Conservation (phyloP, 2,888 invertebrate genomes). For the Gymnoscelis rufifasciata region DNA sequence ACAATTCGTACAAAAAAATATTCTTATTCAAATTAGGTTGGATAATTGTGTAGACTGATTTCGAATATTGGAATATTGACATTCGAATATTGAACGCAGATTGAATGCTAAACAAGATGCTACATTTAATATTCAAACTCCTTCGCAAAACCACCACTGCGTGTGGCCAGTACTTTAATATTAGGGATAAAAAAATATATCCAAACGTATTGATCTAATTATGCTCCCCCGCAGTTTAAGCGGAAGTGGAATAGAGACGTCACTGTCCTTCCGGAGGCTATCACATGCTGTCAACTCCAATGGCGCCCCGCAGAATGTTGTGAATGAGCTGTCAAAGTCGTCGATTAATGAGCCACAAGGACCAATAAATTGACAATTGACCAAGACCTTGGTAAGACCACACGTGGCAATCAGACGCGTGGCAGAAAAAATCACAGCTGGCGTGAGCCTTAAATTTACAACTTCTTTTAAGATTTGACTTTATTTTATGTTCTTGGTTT, state of each 20-base stretch:
- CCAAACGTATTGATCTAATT: constrained; percentile 13
- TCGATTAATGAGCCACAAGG: constrained; percentile 59
- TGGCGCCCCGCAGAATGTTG: constrained; percentile 69
- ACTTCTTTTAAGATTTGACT: too few relatives aligned
- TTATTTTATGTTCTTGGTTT: too few relatives aligned
- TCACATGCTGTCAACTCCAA: constrained; percentile 40
- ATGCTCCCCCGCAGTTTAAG: constrained; percentile 29
- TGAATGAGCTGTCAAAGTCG: constrained; percentile 66
- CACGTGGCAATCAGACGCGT: constrained; percentile 24
- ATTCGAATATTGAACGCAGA: too few relatives aligned
- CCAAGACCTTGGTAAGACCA: constrained; percentile 36
- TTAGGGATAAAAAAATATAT: neutral
- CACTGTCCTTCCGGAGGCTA: constrained; percentile 59
- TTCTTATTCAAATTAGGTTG: too few relatives aligned
- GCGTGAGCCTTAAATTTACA: too few relatives aligned
- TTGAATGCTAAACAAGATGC: too few relatives aligned
- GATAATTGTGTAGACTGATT: too few relatives aligned
- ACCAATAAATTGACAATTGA: constrained; percentile 41
- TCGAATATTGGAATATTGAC: too few relatives aligned
- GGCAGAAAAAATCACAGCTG: neutral
- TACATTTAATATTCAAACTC: too few relatives aligned
- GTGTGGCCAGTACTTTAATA: constrained; percentile 2
- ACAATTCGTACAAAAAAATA: too few relatives aligned
- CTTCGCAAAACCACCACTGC: neutral
- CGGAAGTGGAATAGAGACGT: constrained; percentile 67